These are phyloP conservation scores for Delichon dasypus DNA, from an alignment of 2,797 vertebrate genomes.

Conservation along the genomic window DNA sequence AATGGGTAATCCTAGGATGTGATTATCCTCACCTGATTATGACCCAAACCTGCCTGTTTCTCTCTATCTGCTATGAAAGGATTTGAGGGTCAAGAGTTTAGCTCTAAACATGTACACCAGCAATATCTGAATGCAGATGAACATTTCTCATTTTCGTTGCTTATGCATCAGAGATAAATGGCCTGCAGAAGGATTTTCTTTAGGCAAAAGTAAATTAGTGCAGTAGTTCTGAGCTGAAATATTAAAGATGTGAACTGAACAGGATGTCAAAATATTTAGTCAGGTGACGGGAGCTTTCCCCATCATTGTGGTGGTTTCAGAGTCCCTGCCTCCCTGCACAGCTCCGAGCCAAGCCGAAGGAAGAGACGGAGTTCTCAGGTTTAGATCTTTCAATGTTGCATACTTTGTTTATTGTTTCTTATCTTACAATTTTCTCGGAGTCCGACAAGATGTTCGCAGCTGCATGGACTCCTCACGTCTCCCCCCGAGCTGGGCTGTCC, in stretches of 20 bases:
- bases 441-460: too few species aligned
- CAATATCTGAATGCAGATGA: background rate
- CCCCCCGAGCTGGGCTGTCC: too few species aligned
- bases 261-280: background rate
- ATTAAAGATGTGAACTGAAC: background rate
- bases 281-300: too few species aligned
- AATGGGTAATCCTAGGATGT: background rate
- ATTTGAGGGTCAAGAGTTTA: background rate
- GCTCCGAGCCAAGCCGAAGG: too few species aligned
- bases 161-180: background rate
- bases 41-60: background rate
- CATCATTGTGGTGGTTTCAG: too few species aligned
- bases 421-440: too few species aligned
- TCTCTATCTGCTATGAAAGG: background rate
- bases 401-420: too few species aligned
- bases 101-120: background rate
- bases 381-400: too few species aligned
- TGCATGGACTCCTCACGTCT: too few species aligned
- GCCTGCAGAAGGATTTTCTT: background rate
- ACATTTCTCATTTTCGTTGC: background rate
- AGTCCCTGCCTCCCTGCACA: too few species aligned
- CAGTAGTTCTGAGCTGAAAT: background rate
- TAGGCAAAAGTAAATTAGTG: background rate
- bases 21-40: background rate
- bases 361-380: too few species aligned